Conservation (phyloP, 2,888 invertebrate genomes). For the Griposia aprilina region DNA sequence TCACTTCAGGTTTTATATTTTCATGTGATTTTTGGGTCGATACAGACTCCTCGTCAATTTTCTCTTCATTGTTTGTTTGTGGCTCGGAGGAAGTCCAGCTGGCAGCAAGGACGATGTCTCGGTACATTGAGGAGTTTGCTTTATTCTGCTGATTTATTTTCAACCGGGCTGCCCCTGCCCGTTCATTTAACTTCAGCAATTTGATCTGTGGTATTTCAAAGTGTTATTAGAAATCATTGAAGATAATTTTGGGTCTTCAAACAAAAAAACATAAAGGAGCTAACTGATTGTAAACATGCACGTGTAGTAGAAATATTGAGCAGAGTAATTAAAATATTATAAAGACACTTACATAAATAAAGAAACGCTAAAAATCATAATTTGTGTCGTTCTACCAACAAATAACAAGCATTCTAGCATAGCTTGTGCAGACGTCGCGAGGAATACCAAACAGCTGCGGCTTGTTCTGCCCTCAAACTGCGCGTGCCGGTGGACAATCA, state of each 20-base stretch:
- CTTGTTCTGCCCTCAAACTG: not conserved
- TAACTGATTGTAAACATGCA: not conserved
- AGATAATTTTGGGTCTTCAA: not conserved
- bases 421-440: not conserved
- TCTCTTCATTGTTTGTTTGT: constrained; percentile 5
- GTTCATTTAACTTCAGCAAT: constrained; percentile 51
- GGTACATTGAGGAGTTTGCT: constrained; percentile 33
- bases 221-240: constrained; percentile 9
- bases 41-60: not conserved
- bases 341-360: constrained; percentile 13
- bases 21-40: not conserved
- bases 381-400: not conserved
- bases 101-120: constrained; percentile 53
- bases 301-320: not conserved
- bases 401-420: not conserved
- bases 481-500: not conserved
- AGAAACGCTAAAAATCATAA: constrained; percentile 5
- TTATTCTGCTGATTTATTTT: constrained; percentile 39
- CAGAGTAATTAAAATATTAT: not conserved
- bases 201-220: constrained; percentile 38
- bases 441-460: not conserved
- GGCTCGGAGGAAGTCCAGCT: constrained; percentile 17
- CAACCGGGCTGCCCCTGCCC: constrained; percentile 41
- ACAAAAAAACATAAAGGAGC: not conserved
- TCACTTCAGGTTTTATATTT: constrained; percentile 1